phyloP scores from a whole-genome alignment of 2,113 vertebrate genomes.

The Mugil cephalus region DNA sequence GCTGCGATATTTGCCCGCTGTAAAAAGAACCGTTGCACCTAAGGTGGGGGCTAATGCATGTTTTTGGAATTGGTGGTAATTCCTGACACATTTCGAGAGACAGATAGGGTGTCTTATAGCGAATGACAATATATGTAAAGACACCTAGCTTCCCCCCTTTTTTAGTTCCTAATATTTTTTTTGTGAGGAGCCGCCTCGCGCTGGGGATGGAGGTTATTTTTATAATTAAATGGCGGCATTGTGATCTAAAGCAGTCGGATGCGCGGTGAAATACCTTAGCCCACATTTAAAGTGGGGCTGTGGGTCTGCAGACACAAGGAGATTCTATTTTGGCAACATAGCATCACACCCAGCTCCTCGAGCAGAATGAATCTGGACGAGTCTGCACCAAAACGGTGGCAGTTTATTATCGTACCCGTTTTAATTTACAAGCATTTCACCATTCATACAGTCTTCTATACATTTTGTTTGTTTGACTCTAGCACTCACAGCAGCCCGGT shows the following conservation, averaged over 20 bases:
- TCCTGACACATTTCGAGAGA: slow-evolving; percentile 85
- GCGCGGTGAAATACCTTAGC: slow-evolving; percentile 41
- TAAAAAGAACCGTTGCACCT: slow-evolving; percentile 81
- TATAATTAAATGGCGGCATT: slow-evolving; percentile 54
- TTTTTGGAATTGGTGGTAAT: slow-evolving; percentile 86
- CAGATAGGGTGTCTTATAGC: slow-evolving; percentile 84
- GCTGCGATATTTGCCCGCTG: slow-evolving; percentile 83
- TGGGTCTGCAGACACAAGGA: slow-evolving; percentile 10
- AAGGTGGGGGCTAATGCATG: slow-evolving; percentile 87
- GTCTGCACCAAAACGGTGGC: neutral
- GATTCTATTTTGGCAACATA: slow-evolving; percentile 24
- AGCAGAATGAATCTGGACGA: slow-evolving; percentile 13
- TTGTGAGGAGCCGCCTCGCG: slow-evolving; percentile 62
- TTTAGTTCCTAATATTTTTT: slow-evolving; percentile 79
- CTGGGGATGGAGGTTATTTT: slow-evolving; percentile 72
- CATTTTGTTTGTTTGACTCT: slow-evolving; percentile 22
- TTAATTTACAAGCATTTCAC: slow-evolving; percentile 20
- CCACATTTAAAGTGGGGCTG: slow-evolving; percentile 28
- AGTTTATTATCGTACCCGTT: slow-evolving; percentile 20
- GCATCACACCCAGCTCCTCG: neutral
- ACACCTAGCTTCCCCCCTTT: slow-evolving; percentile 67
- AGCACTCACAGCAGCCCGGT: slow-evolving; percentile 56
- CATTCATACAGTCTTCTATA: slow-evolving; percentile 18
- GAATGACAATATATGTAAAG: slow-evolving; percentile 83
- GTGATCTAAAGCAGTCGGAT: slow-evolving; percentile 61